These are phyloP conservation scores for Pelodiscus sinensis DNA, from an alignment of 2,113 vertebrate genomes.

Conservation along the genomic window DNA sequence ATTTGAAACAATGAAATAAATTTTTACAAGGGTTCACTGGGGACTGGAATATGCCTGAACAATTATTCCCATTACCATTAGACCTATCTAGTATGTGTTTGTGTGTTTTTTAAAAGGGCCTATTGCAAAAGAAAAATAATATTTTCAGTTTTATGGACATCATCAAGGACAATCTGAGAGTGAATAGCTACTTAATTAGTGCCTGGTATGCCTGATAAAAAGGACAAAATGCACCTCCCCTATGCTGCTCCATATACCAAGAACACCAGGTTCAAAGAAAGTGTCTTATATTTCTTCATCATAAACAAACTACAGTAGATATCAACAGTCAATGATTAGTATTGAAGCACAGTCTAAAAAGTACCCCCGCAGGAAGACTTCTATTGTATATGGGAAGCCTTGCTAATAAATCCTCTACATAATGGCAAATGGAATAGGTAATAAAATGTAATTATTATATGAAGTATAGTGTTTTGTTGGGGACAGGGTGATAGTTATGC, in stretches of 20 bases:
- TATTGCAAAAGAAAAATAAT: not conserved
- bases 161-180: not conserved
- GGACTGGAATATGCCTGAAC: not conserved
- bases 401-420: not conserved
- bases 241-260: not conserved
- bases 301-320: not conserved
- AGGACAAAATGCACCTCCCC: not conserved
- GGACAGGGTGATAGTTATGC: not conserved
- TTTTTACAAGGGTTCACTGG: not conserved
- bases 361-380: not conserved
- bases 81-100: not conserved
- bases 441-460: not conserved
- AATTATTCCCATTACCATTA: not conserved
- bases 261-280: not conserved
- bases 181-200: not conserved
- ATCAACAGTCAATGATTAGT: not conserved
- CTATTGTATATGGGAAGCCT: not conserved
- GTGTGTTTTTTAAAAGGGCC: not conserved
- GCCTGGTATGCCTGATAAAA: not conserved
- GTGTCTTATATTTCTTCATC: not conserved
- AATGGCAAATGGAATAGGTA: not conserved
- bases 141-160: constrained; percentile 13
- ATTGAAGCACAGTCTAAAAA: fast-evolving
- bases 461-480: not conserved
- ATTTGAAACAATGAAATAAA: not conserved